phyloP scores from a whole-genome alignment of 2,888 invertebrate genomes.

The Phyto melanocephala region DNA sequence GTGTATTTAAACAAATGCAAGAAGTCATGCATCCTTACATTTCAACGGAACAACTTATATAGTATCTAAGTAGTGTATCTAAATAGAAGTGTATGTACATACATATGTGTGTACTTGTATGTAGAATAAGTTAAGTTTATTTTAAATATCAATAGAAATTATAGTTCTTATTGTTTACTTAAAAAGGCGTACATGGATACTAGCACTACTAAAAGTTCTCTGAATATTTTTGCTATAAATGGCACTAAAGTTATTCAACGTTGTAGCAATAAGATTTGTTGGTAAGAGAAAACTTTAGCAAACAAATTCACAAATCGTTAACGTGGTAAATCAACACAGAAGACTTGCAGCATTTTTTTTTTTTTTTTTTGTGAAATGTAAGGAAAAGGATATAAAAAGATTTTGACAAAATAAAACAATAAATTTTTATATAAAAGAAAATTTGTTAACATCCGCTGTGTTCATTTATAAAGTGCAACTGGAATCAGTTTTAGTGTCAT shows the following conservation, averaged over 20 bases:
- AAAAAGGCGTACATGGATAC: constrained; percentile 30
- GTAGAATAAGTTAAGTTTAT: constrained; percentile 56
- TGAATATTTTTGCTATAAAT: background rate
- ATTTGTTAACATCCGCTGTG: background rate
- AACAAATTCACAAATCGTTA: constrained; percentile 76
- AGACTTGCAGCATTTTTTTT: constrained; percentile 29
- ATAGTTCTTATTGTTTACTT: constrained; percentile 59
- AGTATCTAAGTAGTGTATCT: background rate
- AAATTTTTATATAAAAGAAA: background rate
- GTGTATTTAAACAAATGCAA: constrained; percentile 10
- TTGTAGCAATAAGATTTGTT: constrained; percentile 1
- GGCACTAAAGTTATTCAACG: constrained; percentile 66
- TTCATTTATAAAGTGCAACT: too few species aligned
- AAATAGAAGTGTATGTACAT: background rate
- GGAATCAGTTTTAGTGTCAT: too few species aligned
- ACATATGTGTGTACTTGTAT: constrained; percentile 29
- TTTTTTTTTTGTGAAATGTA: background rate
- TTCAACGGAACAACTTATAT: background rate
- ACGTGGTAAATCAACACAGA: constrained; percentile 61
- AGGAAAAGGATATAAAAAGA: background rate
- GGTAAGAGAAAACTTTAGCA: constrained; percentile 4
- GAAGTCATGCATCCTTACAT: constrained; percentile 31
- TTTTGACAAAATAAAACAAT: constrained; percentile 19
- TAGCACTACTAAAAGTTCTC: constrained; percentile 60
- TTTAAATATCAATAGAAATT: constrained; percentile 63